Base-by-base conservation (phyloP, 1,140 invertebrate species). In the Drosophila lini region DNA sequence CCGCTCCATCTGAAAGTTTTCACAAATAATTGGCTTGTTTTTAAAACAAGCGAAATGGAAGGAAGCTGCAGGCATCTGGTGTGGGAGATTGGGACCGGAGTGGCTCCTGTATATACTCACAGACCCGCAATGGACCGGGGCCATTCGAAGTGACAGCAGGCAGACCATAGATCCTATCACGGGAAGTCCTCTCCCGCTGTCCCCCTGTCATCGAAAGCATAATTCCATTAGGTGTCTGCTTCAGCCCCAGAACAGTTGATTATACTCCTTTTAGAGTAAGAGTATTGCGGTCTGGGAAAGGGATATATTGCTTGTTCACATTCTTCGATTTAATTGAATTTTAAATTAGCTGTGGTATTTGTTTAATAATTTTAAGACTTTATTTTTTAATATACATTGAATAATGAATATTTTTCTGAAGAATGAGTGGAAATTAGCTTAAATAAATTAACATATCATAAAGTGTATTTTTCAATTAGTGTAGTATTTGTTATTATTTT, bases 11-110 rank as follows among this genome's bases (percentile, higher is more conserved):
- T 69, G 75, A 40, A 69, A 74, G 56, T 74, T 75, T 70, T 79
- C 64, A 58, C 79, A 80, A 74, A 82, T 86, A 86, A 86, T 88
- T 86, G 83, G 77, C 71, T 80, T 79, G 80, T 85, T 85, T 85
- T 80, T 62, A 79, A 74, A 74, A 74, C 48, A 74, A 74, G 55
- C 45, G 45, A 73, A 74, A 61, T 73, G 68, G 56, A 60, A 73
- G 32, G 28, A 73, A 67, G 71, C 28, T 45, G 40, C 22, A 16
- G 36, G 31, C 16, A 42, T 38, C 28, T 74, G 44, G 31, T 74
- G 40, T n/a, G 64, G 22, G 64, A 67, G 36, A 41, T 68, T 34
- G 34, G 13, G 11, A 16, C 9, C 7, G 50, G 34, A 36, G 36
- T 70, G 34, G 32, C 40, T 45, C 32, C 31, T 32, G 45, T 60